Base-by-base conservation (phyloP, 2,797 vertebrate species). In the Rhinoraja longicauda region DNA sequence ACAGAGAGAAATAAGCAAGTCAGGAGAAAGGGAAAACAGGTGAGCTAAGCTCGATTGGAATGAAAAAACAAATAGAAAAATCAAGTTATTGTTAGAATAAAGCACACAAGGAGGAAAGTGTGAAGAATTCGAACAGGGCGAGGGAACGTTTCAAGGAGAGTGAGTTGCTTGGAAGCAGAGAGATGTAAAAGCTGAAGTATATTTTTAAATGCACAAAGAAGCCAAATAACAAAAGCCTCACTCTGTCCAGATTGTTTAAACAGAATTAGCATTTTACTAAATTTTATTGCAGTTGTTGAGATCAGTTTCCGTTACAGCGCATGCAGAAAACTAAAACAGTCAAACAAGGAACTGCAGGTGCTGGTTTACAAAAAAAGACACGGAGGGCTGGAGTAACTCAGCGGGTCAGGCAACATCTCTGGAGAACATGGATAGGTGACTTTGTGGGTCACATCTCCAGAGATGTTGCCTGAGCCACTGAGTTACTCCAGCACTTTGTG, bases 161-260 rank as follows among this genome's bases (percentile, higher is more conserved):
- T 36, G 59, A 67, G 17, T 15, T 88, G 10, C 59, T 36, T 36
- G 76, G 64, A 67, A 19, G 32, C 21, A 64, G 32, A 88, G 17
- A 36, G 32, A 32, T 7, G 9, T 88, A 62, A 17, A 88, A 88
- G 59, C 21, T 88, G n/a, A 32, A 88, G 7, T 67, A 88, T 32
- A 67, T 88, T 88, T 36, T 88, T 86, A n/a, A 86, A 59, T 86
- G 53, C 82, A 62, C 82, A 62, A 86, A 62, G 57, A 57, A 86
- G 57, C 13, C 57, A 19, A n/a, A 13, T 59, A 29, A n/a, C 12
- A 15, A 59, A n/a, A 86, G 29, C 29, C 26, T 86, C 82, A 29
- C 29, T 59, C 29, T 86, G 73, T 76, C 73, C 73, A 1, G 26
- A 26, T 76, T n/a, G 73, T 29, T 76, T 62, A 57, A 62, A 62